phyloP scores from a whole-genome alignment of 2,888 invertebrate genomes.

The Agrotis clavis region DNA sequence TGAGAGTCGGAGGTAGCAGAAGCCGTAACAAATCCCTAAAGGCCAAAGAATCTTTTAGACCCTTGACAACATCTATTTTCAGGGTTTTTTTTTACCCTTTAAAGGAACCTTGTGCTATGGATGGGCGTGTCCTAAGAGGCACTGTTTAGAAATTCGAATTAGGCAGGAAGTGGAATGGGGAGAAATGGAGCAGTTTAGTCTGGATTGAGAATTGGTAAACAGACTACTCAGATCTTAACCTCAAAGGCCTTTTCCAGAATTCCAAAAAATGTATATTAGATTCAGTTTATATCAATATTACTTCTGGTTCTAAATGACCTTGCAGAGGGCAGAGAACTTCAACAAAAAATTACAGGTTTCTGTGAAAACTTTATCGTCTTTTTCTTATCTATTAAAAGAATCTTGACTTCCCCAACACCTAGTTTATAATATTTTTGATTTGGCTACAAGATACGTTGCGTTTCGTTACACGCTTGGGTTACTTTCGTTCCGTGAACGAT shows the following conservation, averaged over 20 bases:
- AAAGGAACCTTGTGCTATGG: background rate
- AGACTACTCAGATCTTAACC: background rate
- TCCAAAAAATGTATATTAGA: too few species aligned
- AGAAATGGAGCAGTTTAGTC: background rate
- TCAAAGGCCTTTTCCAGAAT: background rate
- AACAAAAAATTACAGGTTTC: too few species aligned
- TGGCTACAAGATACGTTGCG: constrained; percentile 25
- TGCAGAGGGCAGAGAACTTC: too few species aligned
- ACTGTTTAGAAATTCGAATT: constrained; percentile 13
- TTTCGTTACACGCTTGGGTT: constrained; percentile 45
- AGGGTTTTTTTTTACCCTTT: background rate
- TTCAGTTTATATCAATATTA: background rate
- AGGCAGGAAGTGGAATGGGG: background rate
- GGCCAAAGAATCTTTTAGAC: constrained; percentile 63
- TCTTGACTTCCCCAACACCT: constrained; percentile 31
- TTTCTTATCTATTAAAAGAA: constrained; percentile 23
- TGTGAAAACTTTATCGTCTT: background rate
- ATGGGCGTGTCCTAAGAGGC: background rate
- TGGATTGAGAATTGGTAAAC: background rate
- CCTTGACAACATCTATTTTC: constrained; percentile 43
- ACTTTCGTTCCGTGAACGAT: constrained; percentile 42
- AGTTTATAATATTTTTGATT: constrained; percentile 40
- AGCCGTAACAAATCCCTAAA: constrained; percentile 56
- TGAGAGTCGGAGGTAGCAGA: constrained; percentile 24
- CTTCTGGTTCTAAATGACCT: background rate